Base-by-base conservation (phyloP, 2,113 vertebrate genomes). In the Prionailurus viverrinus region DNA sequence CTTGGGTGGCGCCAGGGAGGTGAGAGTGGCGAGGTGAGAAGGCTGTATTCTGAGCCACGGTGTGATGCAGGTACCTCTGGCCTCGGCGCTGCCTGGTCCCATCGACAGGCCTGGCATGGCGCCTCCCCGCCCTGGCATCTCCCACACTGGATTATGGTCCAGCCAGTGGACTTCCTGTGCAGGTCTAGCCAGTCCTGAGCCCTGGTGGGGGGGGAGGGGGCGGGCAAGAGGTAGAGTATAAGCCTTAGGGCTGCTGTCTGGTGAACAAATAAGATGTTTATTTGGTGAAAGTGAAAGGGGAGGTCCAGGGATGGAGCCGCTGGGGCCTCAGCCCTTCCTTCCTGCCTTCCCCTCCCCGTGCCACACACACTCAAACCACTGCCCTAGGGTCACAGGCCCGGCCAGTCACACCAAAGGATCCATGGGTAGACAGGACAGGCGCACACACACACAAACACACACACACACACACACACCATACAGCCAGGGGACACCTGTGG, bases 131-230 rank as follows among this genome's bases (percentile, higher is more conserved):
- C 71, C 96, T 96, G 92, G 93, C 92, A 68, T 79, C 69, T 95
- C 68, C 63, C 91, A 73, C 0, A 4, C 23, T 2, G 12, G 79
- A 79, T 89, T 89, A 73, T 36, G 85, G 84, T 41, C 73, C 27
- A 25, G 81, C 39, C 92, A 96, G 45, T 45, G 45, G 89, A 93
- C 73, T 95, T 97, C 98, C 97, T 97, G 96, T 78, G 39, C 90
- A 92, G 78, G 39, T 86, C 61, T 73, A 68, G 68, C 78, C 89
- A 87, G 68, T 83, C 66, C 78, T 86, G 85, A 94, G 85, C 53
- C 78, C 76, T 33, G 45, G 7, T 78, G 81, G 85, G 18, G 78
- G 82, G 82, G 18, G 78, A 8, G 45, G 45, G 82, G 45, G 45
- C 1, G 78, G 18, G 78, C 27, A 19, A 39, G 19, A 36, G 45